A percentile compares a stretch with the other conserved stretches of the same genome.
phyloP scores from a whole-genome alignment of 2,797 vertebrate species.

The Hozukius guyotensis region DNA sequence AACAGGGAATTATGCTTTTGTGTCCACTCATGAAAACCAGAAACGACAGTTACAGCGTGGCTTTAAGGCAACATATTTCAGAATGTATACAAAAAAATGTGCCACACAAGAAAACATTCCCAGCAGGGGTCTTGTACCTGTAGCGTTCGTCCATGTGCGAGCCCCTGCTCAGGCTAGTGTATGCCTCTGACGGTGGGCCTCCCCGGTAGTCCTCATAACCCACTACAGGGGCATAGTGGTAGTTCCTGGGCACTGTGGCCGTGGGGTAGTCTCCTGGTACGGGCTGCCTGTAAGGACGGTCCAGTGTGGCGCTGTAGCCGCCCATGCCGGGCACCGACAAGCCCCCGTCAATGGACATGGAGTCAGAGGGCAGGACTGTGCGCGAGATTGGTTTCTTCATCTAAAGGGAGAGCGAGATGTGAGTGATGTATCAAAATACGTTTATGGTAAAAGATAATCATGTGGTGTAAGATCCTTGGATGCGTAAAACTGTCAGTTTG shows the following conservation, averaged over 20 bases:
- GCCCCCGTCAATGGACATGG: conserved; percentile 87
- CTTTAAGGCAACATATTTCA: not conserved
- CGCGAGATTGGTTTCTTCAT: conserved; percentile 94
- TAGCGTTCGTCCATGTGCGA: conserved; percentile 93
- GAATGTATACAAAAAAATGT: not conserved
- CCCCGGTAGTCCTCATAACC: conserved; percentile 81
- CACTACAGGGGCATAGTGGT: conserved; percentile 89
- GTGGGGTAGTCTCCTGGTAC: conserved; percentile 84
- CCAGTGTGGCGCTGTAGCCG: conserved; percentile 91
- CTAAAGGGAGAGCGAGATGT: conserved; percentile 63
- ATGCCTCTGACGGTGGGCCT: conserved; percentile 85
- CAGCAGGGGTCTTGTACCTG: conserved; percentile 71
- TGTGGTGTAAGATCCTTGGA: not conserved
- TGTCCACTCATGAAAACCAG: not conserved
- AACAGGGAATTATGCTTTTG: not conserved
- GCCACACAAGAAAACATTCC: not conserved
- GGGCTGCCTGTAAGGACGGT: conserved; percentile 90
- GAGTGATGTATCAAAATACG: not conserved
- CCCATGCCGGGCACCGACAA: conserved; percentile 81
- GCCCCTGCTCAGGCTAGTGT: conserved; percentile 91
- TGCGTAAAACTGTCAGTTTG: not conserved
- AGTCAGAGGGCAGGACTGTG: conserved; percentile 87
- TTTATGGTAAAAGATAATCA: not conserved
- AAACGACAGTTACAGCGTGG: not conserved
- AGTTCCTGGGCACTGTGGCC: conserved; percentile 93